Percentiles rank a stretch among this genome's conserved stretches.
Evolutionary conservation across 1,140 invertebrate species (phyloP).

Genomic region (Drosophila pachea): DNA sequence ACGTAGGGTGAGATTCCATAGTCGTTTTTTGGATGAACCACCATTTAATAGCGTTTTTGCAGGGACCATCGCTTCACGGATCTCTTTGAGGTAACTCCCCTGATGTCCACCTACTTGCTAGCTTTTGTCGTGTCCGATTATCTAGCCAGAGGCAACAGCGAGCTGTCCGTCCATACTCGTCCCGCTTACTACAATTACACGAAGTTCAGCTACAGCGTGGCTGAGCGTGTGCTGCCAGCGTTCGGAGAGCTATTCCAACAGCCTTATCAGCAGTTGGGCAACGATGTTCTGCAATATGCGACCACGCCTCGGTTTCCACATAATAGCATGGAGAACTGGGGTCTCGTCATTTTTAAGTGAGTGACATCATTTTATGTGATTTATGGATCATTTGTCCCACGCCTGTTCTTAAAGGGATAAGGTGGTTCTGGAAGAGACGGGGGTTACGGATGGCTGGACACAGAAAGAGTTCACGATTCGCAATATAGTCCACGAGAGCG

Average conservation of each 20-base stretch:
- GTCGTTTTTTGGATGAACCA: not conserved
- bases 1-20: slow-evolving; percentile 18
- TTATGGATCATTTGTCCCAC: not conserved
- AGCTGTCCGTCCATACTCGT: slow-evolving; percentile 82
- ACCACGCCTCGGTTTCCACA: slow-evolving; percentile 87
- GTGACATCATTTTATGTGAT: not conserved
- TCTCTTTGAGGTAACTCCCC: slow-evolving; percentile 80
- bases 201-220: slow-evolving; percentile 80
- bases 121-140: slow-evolving; percentile 88
- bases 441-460: slow-evolving; percentile 44
- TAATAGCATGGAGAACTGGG: slow-evolving; percentile 92
- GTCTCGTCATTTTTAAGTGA: slow-evolving; percentile 83
- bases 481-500: slow-evolving; percentile 82
- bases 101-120: slow-evolving; percentile 87
- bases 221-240: slow-evolving; percentile 79
- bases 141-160: slow-evolving; percentile 57
- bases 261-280: slow-evolving; percentile 66
- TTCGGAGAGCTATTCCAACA: slow-evolving; percentile 79
- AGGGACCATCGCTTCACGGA: slow-evolving; percentile 38
- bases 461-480: slow-evolving; percentile 79
- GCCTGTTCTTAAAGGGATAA: slow-evolving; percentile 26
- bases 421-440: slow-evolving; percentile 35
- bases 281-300: slow-evolving; percentile 82
- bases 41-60: not conserved
- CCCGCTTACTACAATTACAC: slow-evolving; percentile 82